Base-by-base conservation (phyloP, 2,888 invertebrate genomes). In the Globia sparganii region DNA sequence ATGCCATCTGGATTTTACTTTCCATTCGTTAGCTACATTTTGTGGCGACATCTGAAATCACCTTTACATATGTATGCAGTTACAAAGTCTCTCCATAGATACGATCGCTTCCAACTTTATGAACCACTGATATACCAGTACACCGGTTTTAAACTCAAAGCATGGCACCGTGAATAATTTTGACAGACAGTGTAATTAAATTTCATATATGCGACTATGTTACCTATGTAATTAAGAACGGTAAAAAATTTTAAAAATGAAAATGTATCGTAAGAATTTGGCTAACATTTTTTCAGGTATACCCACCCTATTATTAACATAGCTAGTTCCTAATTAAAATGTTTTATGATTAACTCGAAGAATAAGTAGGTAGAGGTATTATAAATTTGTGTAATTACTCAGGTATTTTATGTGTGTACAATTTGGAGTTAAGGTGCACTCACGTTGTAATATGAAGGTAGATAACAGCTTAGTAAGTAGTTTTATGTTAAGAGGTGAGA, bases 121-220 rank as follows among this genome's bases (percentile, higher is more conserved):
- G 91, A 91, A 87, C 89, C 91, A 91, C 90, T 88, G 89, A 90
- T 86, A 66, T 83, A 86, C 83, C 79, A 88, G 61, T 72, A 80
- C 80, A 71, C 69, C 13, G 40, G 82, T 86, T 87, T 88, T 84
- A 87, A 86, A 87, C 87, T 81, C 86, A 86, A 91, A 87, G 84
- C 89, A 91, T 75, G 80, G 88, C 62, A 90, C 90, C 91, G 91
- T 93, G 91, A 92, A 93, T 89, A 89, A 88, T 91, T 91, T 91
- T 90, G 90, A 91, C 88, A 87, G 86, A 90, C 85, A 81, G 81
- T 86, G 83, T 90, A 91, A 92, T 91, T 92, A 92, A 90, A 89
- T 90, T 89, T 90, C 90, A 88, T 88, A 87, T 85, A 88, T 90
- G 89, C 90, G 90, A 88, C 81, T 86, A 78, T 58, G 84, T 87